Base-by-base conservation (phyloP, 2,888 invertebrate species). In the Troides oblongomaculatus region DNA sequence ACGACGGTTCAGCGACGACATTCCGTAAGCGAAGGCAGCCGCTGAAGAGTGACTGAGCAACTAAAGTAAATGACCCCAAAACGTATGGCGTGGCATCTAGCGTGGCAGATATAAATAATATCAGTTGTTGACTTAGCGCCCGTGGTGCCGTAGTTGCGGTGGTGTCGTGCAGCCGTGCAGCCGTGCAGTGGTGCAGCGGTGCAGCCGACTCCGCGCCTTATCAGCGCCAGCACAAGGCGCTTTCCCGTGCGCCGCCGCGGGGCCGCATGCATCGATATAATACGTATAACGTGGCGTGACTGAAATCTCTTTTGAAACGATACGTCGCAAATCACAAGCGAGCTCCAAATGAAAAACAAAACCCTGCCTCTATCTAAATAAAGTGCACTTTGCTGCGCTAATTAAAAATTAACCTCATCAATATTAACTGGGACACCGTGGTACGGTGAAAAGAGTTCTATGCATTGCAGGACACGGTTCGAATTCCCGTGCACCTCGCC, bases 21-120 rank as follows among this genome's bases (percentile, higher is more conserved):
- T 80, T 78, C 76, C 77, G 71, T 69, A 74, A 73, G 73, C 73
- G 77, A 69, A 71, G 77, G 78, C 75, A 77, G 77, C 77, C 75
- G 76, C 81, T 83, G 81, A 83, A 86, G 85, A 85, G 81, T 81
- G 77, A 81, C 77, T 77, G 76, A 77, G 76, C 81, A 74, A 79
- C 78, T 77, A 84, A 84, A 87, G 84, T 84, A 88, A 88, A 88
- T 86, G 85, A 87, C 86, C 87, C 87, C 86, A 85, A 21, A 86
- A 86, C 84, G 83, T 82, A 83, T 84, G 84, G 82, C 82, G 75
- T 79, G 80, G 78, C 82, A 84, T 84, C 84, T 81, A 84, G 76
- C 79, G 8, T 10, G 30, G 30, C 30, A 82, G 87, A 84, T 86
- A 88, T 87, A 87, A 88, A 88, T 89, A 87, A 87, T 87, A 85